phyloP scores from a whole-genome alignment of 2,113 vertebrate genomes.

The Crotalus helleri region DNA sequence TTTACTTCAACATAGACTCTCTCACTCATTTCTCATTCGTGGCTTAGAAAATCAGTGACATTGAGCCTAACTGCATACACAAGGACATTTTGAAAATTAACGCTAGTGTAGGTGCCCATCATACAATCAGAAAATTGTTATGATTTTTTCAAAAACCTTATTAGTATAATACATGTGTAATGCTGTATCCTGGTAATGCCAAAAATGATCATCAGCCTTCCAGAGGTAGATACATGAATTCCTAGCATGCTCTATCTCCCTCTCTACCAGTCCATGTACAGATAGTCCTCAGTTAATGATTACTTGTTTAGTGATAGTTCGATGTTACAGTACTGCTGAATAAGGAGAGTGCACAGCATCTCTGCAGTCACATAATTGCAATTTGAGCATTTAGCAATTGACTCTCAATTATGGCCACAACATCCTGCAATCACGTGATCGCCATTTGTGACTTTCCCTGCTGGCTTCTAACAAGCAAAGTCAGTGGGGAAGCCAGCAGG shows the following conservation, averaged over 20 bases:
- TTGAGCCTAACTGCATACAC: neutral
- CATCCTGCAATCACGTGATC: neutral
- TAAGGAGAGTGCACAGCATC: neutral
- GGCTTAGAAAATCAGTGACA: neutral
- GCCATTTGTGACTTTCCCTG: neutral
- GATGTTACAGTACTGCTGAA: neutral
- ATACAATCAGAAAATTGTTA: neutral
- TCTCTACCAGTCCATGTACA: neutral
- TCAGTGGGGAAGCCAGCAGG: neutral
- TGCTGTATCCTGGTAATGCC: neutral
- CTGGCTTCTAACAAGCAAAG: neutral
- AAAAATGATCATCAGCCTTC: neutral
- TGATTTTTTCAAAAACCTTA: neutral
- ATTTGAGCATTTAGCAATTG: neutral
- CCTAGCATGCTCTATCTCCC: neutral
- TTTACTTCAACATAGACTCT: neutral
- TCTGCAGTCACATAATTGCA: neutral
- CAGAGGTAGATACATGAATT: neutral
- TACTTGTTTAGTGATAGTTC: neutral
- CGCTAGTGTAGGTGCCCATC: neutral
- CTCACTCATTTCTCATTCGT: neutral
- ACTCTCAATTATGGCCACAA: neutral
- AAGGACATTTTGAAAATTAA: neutral
- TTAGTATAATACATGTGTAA: neutral
- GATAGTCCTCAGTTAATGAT: neutral